These are phyloP conservation scores for Caenorhabditis doughertyi DNA, from an alignment of 2,888 invertebrate genomes.

Conservation along the genomic window DNA sequence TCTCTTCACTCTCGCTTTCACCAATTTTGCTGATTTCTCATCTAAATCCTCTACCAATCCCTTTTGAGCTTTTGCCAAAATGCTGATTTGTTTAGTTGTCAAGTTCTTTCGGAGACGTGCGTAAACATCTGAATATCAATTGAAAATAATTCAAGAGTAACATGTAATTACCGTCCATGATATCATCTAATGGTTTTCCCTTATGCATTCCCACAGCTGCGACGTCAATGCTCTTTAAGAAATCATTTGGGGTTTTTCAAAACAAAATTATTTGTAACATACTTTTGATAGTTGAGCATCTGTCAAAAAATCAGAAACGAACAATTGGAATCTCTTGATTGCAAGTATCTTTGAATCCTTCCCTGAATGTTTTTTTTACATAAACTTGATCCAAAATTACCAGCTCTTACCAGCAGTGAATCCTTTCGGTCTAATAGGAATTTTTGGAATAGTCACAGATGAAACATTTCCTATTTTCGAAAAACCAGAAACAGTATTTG, in stretches of 20 bases:
- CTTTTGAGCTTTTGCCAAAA: slow-evolving; percentile 48
- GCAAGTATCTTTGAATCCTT: slow-evolving; percentile 32
- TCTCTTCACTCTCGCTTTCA: slow-evolving; percentile 40
- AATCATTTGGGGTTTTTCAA: no score
- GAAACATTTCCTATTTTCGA: slow-evolving; percentile 9
- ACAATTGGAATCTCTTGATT: slow-evolving; percentile 39
- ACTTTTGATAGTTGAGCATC: slow-evolving; percentile 59
- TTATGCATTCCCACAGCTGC: slow-evolving; percentile 64
- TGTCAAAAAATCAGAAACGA: slow-evolving; percentile 52
- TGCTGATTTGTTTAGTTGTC: slow-evolving; percentile 42
- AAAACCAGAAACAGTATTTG: background rate
- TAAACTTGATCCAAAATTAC: background rate
- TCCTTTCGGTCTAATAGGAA: slow-evolving; percentile 40
- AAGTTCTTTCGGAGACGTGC: slow-evolving; percentile 33
- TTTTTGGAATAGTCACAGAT: slow-evolving; percentile 38
- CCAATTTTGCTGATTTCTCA: slow-evolving; percentile 37
- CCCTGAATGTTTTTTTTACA: slow-evolving; percentile 4
- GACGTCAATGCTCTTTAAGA: slow-evolving; percentile 48
- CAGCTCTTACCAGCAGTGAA: slow-evolving; percentile 22
- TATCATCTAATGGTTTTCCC: slow-evolving; percentile 49
- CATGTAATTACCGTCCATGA: slow-evolving; percentile 47
- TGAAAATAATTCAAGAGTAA: background rate
- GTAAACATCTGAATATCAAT: slow-evolving; percentile 40
- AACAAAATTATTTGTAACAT: background rate
- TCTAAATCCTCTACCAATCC: slow-evolving; percentile 45